phyloP scores from a whole-genome alignment of 64 coral and sea anemone genomes.

The Stichodactyla mertensii region DNA sequence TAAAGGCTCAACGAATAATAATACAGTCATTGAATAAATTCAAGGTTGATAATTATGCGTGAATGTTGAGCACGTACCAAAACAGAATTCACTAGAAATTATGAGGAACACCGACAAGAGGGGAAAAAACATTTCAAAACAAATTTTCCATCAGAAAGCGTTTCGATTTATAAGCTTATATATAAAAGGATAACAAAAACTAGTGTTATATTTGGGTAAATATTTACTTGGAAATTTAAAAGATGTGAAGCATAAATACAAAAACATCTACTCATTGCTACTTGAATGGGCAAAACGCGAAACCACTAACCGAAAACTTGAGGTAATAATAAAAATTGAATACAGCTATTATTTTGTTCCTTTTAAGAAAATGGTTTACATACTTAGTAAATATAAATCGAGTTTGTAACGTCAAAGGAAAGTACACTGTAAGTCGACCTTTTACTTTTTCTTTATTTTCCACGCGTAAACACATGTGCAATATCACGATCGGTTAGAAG shows the following conservation, averaged over 20 bases:
- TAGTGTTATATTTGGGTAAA: background rate
- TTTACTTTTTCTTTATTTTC: background rate
- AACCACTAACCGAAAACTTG: background rate
- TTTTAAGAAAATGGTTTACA: background rate
- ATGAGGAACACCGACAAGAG: background rate
- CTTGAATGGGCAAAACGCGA: background rate
- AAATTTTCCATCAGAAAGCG: background rate
- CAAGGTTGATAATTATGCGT: background rate
- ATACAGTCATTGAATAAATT: background rate
- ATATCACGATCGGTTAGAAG: background rate
- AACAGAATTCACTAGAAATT: background rate
- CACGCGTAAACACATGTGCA: background rate
- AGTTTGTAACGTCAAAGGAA: background rate
- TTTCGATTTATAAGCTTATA: background rate
- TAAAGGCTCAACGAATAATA: background rate
- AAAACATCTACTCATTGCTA: background rate
- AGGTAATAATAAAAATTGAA: background rate
- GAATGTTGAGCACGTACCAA: background rate
- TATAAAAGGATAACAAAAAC: background rate
- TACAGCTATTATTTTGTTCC: background rate
- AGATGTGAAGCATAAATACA: background rate
- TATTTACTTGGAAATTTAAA: background rate
- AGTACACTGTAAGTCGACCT: background rate
- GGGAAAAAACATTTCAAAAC: background rate
- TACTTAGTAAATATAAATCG: background rate